Evolutionary conservation across 2,888 invertebrate genomes (phyloP).

Genomic region (Polia nebulosa): DNA sequence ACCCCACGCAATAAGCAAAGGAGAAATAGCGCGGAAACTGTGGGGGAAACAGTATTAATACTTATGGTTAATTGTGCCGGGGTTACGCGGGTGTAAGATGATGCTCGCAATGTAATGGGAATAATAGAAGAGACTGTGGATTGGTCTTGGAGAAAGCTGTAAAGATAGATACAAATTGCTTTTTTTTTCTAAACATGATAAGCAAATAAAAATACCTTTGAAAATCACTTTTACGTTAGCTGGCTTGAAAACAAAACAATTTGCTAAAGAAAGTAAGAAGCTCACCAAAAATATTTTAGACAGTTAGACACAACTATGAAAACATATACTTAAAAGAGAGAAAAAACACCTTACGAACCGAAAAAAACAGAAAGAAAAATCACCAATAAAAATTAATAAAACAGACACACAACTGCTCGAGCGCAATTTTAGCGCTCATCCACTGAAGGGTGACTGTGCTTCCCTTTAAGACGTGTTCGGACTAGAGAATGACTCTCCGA

Average conservation of each 20-base stretch:
- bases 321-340: too few species aligned
- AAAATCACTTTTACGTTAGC: too few species aligned
- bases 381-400: constrained; percentile 30
- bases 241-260: too few species aligned
- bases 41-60: constrained; percentile 90
- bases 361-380: constrained; percentile 11
- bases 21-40: constrained; percentile 89
- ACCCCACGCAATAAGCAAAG: constrained; percentile 87
- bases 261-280: too few species aligned
- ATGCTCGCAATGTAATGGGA: constrained; percentile 55
- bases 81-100: constrained; percentile 78
- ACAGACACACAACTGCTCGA: constrained; percentile 41
- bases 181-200: not conserved
- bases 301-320: too few species aligned
- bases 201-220: too few species aligned
- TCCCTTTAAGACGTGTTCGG: constrained; percentile 86
- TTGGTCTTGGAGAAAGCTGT: not conserved
- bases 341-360: too few species aligned
- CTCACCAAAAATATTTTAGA: too few species aligned
- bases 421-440: constrained; percentile 80
- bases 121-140: constrained; percentile 12
- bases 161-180: not conserved
- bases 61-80: constrained; percentile 89
- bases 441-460: constrained; percentile 80
- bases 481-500: constrained; percentile 81